Evolutionary conservation across 2,797 vertebrate species (phyloP).

Genomic region (Acrossocheilus fasciatus): DNA sequence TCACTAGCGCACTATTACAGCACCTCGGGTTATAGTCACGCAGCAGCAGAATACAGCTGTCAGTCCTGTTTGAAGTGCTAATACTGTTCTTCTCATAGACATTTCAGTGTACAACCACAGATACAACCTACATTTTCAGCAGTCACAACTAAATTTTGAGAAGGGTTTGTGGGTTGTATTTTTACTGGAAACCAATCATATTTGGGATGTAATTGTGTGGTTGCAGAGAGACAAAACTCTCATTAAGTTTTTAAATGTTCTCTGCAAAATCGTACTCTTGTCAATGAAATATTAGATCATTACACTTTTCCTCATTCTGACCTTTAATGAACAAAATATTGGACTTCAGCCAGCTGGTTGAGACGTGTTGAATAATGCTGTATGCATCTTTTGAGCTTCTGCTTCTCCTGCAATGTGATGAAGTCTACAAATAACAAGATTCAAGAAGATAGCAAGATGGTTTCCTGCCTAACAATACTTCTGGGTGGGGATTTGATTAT

Average conservation of each 20-base stretch:
- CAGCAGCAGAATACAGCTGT: slow-evolving; percentile 22
- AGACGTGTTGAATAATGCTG: no score
- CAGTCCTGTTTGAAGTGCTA: slow-evolving; percentile 35
- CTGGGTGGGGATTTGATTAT: no score
- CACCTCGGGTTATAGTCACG: slow-evolving; percentile 5
- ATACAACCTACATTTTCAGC: background rate
- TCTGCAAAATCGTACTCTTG: background rate
- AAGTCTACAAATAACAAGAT: no score
- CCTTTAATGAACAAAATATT: background rate
- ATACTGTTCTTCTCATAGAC: background rate
- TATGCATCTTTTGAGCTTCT: no score
- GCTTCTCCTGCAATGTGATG: no score
- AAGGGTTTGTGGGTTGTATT: background rate
- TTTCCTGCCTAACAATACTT: no score
- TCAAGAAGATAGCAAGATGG: no score
- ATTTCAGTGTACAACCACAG: background rate
- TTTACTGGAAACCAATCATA: background rate
- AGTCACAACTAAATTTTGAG: background rate
- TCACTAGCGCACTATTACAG: no score
- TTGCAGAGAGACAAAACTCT: background rate
- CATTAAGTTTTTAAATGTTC: background rate
- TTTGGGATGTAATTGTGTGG: background rate
- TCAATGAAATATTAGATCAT: background rate
- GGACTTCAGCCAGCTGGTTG: background rate
- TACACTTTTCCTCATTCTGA: background rate